phyloP scores from a whole-genome alignment of 2,888 invertebrate genomes.

The Petrolisthes cinctipes region DNA sequence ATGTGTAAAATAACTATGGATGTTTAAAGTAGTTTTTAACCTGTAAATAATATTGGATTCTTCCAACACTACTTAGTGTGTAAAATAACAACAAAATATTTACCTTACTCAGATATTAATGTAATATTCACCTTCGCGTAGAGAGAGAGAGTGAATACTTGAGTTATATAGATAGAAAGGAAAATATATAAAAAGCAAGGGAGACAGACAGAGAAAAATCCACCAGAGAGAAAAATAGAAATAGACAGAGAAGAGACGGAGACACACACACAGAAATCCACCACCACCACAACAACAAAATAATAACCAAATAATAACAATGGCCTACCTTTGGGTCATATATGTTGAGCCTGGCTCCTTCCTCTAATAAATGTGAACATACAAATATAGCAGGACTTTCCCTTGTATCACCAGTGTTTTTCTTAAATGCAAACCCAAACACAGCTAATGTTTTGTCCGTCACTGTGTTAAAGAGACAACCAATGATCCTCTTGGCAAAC shows the following conservation, averaged over 20 bases:
- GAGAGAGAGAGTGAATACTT: background rate
- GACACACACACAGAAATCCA: too few relatives aligned
- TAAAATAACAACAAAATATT: background rate
- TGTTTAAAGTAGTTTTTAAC: background rate
- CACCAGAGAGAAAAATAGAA: background rate
- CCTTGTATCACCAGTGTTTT: constrained; percentile 97
- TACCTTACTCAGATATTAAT: too few relatives aligned
- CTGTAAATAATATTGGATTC: too few relatives aligned
- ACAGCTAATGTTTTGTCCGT: constrained; percentile 95
- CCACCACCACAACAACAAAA: too few relatives aligned
- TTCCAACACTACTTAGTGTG: background rate
- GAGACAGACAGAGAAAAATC: background rate
- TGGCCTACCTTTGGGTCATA: constrained; percentile 92
- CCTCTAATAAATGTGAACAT: constrained; percentile 90
- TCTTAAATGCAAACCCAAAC: constrained; percentile 98
- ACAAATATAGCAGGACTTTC: constrained; percentile 97
- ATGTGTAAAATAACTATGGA: background rate
- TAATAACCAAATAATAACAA: too few relatives aligned
- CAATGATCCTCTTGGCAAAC: constrained; percentile 90
- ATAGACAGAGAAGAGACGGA: background rate
- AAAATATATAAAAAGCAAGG: background rate
- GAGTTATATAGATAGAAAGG: background rate
- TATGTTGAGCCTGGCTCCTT: constrained; percentile 92
- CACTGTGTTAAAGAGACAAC: constrained; percentile 95
- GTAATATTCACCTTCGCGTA: too few relatives aligned